Percentiles rank a stretch among this genome's conserved stretches.
These are phyloP conservation scores for Salvelinus sp. DNA, from an alignment of 2,113 vertebrate species.

Conservation along the genomic window DNA sequence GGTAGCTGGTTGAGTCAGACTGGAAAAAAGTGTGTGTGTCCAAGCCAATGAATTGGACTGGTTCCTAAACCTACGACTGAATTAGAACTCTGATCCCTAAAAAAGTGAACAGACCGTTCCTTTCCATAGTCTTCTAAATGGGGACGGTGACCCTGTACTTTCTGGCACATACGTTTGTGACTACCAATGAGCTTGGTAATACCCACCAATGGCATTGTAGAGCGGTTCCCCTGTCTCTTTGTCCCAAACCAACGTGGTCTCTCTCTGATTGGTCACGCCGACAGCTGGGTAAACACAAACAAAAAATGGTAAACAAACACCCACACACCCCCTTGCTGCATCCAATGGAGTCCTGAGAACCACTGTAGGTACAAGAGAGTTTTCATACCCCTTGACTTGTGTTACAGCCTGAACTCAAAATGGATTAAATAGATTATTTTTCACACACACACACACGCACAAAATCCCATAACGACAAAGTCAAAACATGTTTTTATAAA, in stretches of 20 bases:
- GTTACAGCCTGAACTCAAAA: too few relatives aligned
- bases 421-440: neutral
- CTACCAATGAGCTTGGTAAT: neutral
- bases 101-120: neutral
- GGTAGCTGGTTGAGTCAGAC: too few relatives aligned
- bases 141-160: too few relatives aligned
- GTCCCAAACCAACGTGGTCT: slow-evolving; percentile 97
- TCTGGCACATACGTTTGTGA: neutral
- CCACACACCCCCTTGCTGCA: neutral
- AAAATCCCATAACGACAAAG: neutral
- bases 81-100: too few relatives aligned
- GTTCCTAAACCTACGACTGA: too few relatives aligned
- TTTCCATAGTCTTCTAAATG: too few relatives aligned
- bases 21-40: too few relatives aligned
- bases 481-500: too few relatives aligned
- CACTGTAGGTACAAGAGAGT: neutral
- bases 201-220: slow-evolving; percentile 92
- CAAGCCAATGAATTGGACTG: too few relatives aligned
- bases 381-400: too few relatives aligned
- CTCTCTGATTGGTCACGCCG: slow-evolving; percentile 96
- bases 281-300: slow-evolving; percentile 78
- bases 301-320: neutral
- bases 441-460: neutral
- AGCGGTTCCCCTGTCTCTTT: slow-evolving; percentile 91
- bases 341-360: neutral